These are phyloP conservation scores for Drosophila siamana DNA, from an alignment of 2,888 invertebrate genomes.

Conservation along the genomic window DNA sequence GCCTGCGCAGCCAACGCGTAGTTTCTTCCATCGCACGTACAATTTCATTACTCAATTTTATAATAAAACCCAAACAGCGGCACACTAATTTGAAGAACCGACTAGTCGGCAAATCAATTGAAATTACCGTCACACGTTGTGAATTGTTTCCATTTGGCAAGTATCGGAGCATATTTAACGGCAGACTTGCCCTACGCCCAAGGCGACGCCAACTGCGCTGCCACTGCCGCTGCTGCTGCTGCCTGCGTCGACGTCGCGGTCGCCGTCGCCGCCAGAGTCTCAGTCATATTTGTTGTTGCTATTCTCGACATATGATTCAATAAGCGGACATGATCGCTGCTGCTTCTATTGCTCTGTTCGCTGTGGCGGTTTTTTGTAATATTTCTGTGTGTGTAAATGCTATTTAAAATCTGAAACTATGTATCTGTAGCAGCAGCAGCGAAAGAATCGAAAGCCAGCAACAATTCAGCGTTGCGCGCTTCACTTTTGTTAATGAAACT, in stretches of 20 bases:
- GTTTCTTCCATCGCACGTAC: conserved; percentile 50
- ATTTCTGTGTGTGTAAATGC: conserved; percentile 67
- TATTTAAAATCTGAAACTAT: conserved; percentile 57
- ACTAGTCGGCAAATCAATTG: not conserved
- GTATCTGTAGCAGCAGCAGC: conserved; percentile 17
- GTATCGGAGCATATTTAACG: conserved; percentile 21
- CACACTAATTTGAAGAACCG: not conserved
- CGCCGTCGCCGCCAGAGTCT: conserved; percentile 10
- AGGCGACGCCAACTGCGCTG: conserved; percentile 43
- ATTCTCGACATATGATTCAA: conserved; percentile 85
- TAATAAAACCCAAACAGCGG: conserved; percentile 4
- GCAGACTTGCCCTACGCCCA: conserved; percentile 49
- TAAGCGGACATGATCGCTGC: conserved; percentile 67
- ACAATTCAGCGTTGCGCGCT: conserved; percentile 42
- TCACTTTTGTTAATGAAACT: conserved; percentile 63
- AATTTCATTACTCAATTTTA: conserved; percentile 64
- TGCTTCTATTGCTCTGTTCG: conserved; percentile 30
- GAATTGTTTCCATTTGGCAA: not conserved
- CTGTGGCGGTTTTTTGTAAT: conserved; percentile 64
- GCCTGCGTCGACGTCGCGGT: conserved; percentile 42
- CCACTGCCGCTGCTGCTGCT: conserved; percentile 44
- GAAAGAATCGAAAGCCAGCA: conserved; percentile 30
- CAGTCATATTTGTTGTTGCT: conserved; percentile 81
- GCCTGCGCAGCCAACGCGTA: conserved; percentile 73
- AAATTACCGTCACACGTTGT: conserved; percentile 12